Evolutionary conservation across 2,113 vertebrate genomes (phyloP), one percentile per base, ranked within the genome.

Genomic region (Cettia cetti): DNA sequence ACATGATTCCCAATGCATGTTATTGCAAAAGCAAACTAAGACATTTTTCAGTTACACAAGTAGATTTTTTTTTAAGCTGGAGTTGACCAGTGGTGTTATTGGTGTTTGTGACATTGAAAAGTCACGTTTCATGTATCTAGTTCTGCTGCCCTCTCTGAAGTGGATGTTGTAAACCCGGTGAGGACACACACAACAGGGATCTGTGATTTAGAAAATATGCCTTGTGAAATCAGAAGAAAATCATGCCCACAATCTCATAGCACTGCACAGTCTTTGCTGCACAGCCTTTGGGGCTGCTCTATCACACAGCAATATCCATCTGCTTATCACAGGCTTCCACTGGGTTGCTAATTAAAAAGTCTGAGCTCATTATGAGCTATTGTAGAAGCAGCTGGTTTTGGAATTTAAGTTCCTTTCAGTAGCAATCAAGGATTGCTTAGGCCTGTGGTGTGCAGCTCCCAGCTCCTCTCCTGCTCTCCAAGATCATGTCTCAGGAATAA

Each of bases 1-100:
- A 74, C 11, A 11, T n/a, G 18, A 63, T 65, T 74, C 45, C 61
- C 15, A 35, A 59, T 4, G 3, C 30, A 31, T 35, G 8, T 26
- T 93, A 26, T 50, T 90, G 52, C 75, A 86, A 93, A 92, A 93
- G 18, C 33, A 95, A 92, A 65, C 20, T 16, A 53, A 92, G 54
- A 24, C 11, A 69, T 82, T 92, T 82, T 65, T 80, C 40, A 80
- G 57, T 64, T 53, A 37, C 4, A 65, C 5, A 53, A 56, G 20
- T 9, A 82, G 33, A 27, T n/a, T 35, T 64, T 88, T 64, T 88
- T 88, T 69, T 13, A 53, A 88, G 18, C 50, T 74, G n/a, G 30
- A 65, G 16, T 16, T 81, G 35, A 7, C 42, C 4, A 1, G 28
- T 53, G 35, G 6, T 7, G 3, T 57, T 92, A 33, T 10, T 72